Evolutionary conservation across 2,797 vertebrate species (phyloP), one percentile per base, ranked within the genome.

Genomic region (Echiichthys vipera): DNA sequence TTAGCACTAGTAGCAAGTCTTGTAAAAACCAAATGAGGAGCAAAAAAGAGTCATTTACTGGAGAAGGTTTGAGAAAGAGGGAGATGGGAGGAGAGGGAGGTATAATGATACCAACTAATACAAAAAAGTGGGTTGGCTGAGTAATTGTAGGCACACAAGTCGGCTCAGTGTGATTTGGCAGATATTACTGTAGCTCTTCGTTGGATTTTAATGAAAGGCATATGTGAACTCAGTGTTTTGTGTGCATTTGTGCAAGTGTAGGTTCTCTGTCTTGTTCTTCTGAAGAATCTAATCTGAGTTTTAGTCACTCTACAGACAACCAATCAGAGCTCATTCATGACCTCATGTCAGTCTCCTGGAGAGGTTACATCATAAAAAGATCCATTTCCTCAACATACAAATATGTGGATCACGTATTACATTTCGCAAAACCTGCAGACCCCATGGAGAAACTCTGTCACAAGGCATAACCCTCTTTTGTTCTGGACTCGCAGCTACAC

Each of bases 281-380:
- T 65, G 53, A 51, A 58, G 73, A 82, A 59, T 74, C 58, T 80
- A 81, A 74, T 83, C 30, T 17, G 50, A 78, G 25, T 74, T 84
- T 72, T 37, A 77, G 65, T 78, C 58, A 43, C 55, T 69, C n/a
- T 47, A 4, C 54, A 37, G 45, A 43, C 53, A 67, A 34, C 86
- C 77, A 83, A 81, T 90, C 77, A 36, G 59, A 72, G 69, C 32
- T 10, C 43, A 46, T 43, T n/a, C 50, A 74, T 87, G 83, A 91
- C 82, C 78, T 91, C 77, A 84, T 88, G 78, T 84, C 36, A 12
- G 76, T 76, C 87, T 87, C 83, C n/a, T 32, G 77, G 78, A 87
- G 77, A 77, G 65, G 65, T 88, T 89, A 86, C 85, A 80, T 89
- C 88, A 89, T 86, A 57, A 74, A 65, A 47, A 77, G 63, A 46